These are phyloP conservation scores for Volucella inflata DNA, from an alignment of 2,888 invertebrate species.

Conservation along the genomic window DNA sequence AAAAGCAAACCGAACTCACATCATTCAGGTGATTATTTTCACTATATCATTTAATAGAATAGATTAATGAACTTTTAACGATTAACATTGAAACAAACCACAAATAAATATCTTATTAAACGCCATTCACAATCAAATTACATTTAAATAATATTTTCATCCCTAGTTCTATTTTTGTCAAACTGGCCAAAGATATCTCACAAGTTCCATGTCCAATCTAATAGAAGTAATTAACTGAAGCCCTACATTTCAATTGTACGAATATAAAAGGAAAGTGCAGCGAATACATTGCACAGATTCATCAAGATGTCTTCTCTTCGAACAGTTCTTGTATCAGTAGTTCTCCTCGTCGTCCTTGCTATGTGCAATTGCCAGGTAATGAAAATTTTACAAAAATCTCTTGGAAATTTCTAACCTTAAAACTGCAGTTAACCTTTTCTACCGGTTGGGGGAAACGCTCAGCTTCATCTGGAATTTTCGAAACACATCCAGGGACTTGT, in stretches of 20 bases:
- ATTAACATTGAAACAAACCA: no score
- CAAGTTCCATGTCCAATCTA: background rate
- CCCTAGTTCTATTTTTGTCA: conserved; percentile 24
- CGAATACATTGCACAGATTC: conserved; percentile 46
- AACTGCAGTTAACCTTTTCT: conserved; percentile 75
- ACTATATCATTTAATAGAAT: no score
- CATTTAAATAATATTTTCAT: conserved; percentile 5
- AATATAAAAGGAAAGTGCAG: conserved; percentile 50
- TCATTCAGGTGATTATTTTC: no score
- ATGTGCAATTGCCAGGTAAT: conserved; percentile 62
- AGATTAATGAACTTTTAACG: no score
- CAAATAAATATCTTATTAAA: background rate
- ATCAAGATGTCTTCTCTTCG: conserved; percentile 66
- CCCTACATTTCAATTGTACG: conserved; percentile 38
- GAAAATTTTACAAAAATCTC: background rate
- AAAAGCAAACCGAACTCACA: no score
- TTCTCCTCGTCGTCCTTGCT: conserved; percentile 50
- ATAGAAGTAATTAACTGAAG: conserved; percentile 55
- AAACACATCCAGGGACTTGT: conserved; percentile 78
- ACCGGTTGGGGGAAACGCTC: conserved; percentile 77
- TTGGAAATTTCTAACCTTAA: background rate
- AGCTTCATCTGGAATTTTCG: conserved; percentile 43
- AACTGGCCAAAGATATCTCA: background rate
- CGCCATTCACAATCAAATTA: background rate
- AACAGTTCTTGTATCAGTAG: conserved; percentile 53